Evolutionary conservation across 1,140 invertebrate genomes (phyloP).

Genomic region (Cyrtorhinus lividipennis): DNA sequence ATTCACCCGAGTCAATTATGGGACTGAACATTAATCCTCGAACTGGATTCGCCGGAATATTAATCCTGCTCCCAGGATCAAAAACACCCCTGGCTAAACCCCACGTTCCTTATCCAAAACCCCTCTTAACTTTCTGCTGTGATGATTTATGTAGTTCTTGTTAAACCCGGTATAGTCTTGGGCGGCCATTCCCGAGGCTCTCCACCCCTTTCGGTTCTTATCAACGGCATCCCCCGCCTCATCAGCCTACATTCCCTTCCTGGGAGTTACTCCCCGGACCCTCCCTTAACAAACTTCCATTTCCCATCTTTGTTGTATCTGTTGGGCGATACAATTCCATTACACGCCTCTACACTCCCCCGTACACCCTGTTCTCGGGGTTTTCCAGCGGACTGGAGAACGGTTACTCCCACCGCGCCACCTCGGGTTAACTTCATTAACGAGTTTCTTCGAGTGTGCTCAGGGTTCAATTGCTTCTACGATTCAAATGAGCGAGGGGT

Average conservation of each 20-base stretch:
- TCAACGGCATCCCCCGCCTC: neutral
- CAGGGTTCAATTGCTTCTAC: neutral
- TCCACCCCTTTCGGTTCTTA: slow-evolving; percentile 10
- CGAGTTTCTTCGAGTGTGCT: slow-evolving; percentile 5
- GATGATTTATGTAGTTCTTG: slow-evolving; percentile 7
- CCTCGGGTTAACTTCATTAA: neutral
- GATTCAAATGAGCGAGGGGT: neutral
- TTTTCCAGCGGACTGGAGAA: neutral
- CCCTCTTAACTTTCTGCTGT: neutral
- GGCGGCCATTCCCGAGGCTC: neutral
- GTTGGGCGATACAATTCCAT: slow-evolving; percentile 15
- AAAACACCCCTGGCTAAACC: neutral
- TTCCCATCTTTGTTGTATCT: slow-evolving; percentile 13
- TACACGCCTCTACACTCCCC: neutral
- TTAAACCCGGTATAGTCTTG: no score
- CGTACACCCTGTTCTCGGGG: neutral
- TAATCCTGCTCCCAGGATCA: neutral
- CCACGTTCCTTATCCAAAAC: no score
- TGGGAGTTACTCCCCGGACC: neutral
- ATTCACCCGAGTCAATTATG: neutral
- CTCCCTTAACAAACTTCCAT: slow-evolving; percentile 1
- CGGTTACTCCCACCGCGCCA: neutral
- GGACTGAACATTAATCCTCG: neutral
- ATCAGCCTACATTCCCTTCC: neutral
- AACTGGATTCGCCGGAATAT: neutral